A percentile compares a stretch with the other conserved stretches of the same genome.
Evolutionary conservation across 2,888 invertebrate genomes (phyloP).

Genomic region (Meteorus cinctellus): DNA sequence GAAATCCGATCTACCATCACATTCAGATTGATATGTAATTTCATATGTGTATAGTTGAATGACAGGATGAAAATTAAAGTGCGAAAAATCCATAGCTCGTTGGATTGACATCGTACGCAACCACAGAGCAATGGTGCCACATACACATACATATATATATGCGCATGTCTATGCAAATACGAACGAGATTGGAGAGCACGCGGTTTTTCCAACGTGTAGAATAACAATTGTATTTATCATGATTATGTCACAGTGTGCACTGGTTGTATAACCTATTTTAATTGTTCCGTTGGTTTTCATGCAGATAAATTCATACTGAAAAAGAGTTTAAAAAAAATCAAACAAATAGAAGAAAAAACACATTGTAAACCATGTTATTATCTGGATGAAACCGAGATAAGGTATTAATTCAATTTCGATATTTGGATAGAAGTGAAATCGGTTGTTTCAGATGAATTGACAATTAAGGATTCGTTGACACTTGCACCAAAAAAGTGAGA

Average conservation of each 20-base stretch:
- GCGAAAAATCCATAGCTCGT: slow-evolving; percentile 28
- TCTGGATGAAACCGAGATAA: not conserved
- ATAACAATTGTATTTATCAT: not conserved
- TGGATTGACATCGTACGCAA: slow-evolving; percentile 11
- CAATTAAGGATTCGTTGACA: not conserved
- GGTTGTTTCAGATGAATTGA: not conserved
- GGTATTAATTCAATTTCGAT: slow-evolving; percentile 6
- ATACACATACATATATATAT: not conserved
- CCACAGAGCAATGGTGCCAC: not conserved
- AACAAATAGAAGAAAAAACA: not conserved
- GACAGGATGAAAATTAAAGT: slow-evolving; percentile 35
- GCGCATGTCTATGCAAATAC: not conserved
- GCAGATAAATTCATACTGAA: not conserved
- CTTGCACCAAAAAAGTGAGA: not conserved
- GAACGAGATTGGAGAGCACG: not conserved
- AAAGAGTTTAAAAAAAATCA: not conserved
- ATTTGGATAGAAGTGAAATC: not conserved
- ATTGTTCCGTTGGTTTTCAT: not conserved
- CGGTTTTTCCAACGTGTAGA: not conserved
- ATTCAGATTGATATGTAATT: slow-evolving; percentile 30
- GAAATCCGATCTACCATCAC: too few relatives aligned
- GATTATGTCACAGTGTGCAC: not conserved
- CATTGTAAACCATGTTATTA: not conserved
- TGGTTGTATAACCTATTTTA: not conserved
- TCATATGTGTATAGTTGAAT: slow-evolving; percentile 26